Evolutionary conservation across 1,140 invertebrate species (phyloP).

Genomic region (Drosophila parabipectinata): DNA sequence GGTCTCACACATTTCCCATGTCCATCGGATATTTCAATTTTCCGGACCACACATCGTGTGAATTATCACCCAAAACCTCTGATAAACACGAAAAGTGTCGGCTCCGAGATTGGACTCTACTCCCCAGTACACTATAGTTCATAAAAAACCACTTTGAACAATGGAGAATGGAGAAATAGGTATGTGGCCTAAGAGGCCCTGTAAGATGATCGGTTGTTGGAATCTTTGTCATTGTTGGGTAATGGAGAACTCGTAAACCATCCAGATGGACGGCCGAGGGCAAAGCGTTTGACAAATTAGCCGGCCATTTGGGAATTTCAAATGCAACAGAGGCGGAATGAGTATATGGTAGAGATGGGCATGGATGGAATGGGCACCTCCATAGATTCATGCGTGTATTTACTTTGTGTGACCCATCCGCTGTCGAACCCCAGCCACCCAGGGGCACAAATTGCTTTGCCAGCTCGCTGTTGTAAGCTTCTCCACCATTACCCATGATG

Average conservation of each 20-base stretch:
- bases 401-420: slow-evolving; percentile 44
- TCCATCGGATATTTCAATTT: slow-evolving; percentile 29
- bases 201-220: slow-evolving; percentile 22
- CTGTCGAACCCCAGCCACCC: slow-evolving; percentile 17
- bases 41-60: slow-evolving; percentile 60
- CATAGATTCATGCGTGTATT: slow-evolving; percentile 11
- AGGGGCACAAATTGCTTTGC: slow-evolving; percentile 49
- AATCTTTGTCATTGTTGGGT: slow-evolving; percentile 51
- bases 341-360: not conserved
- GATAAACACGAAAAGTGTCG: slow-evolving; percentile 30
- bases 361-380: not conserved
- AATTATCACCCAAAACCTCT: slow-evolving; percentile 47
- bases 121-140: slow-evolving; percentile 7
- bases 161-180: slow-evolving; percentile 13
- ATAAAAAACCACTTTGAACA: slow-evolving; percentile 40
- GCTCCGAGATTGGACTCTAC: slow-evolving; percentile 10
- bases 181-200: slow-evolving; percentile 10
- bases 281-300: slow-evolving; percentile 68
- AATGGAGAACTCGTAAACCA: slow-evolving; percentile 42
- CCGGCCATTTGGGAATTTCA: slow-evolving; percentile 59
- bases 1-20: slow-evolving; percentile 27
- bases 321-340: slow-evolving; percentile 6
- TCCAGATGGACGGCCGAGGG: slow-evolving; percentile 15
- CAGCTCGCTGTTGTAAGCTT: slow-evolving; percentile 49
- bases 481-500: not conserved